Percentiles rank a stretch among this genome's conserved stretches.
Evolutionary conservation across 2,888 invertebrate genomes (phyloP).

Genomic region (Girardia tigrina): DNA sequence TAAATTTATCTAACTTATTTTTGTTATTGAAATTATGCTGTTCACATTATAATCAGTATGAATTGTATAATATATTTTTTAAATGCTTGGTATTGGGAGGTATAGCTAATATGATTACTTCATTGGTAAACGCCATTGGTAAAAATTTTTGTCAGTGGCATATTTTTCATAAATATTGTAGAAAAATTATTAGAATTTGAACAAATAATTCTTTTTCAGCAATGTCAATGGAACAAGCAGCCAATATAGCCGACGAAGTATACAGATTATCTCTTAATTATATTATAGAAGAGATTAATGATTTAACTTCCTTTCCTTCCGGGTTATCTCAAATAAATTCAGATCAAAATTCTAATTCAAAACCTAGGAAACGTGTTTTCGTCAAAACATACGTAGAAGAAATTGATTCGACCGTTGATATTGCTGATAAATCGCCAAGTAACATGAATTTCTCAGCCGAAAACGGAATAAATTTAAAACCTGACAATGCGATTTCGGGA

Average conservation of each 20-base stretch:
- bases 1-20: too few relatives aligned
- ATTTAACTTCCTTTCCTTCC: background rate
- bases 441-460: background rate
- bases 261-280: background rate
- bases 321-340: background rate
- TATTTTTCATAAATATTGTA: too few relatives aligned
- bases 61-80: too few relatives aligned
- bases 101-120: too few relatives aligned
- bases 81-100: too few relatives aligned
- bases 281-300: background rate
- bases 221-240: background rate
- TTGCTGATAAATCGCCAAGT: background rate
- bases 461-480: background rate
- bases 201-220: background rate
- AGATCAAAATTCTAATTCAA: conserved; percentile 12
- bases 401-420: background rate
- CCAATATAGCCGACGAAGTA: conserved; percentile 9
- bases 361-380: background rate
- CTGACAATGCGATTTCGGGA: background rate
- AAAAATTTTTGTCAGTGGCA: too few relatives aligned
- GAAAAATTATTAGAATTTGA: too few relatives aligned
- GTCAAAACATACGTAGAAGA: background rate
- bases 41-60: too few relatives aligned
- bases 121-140: too few relatives aligned
- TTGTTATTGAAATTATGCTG: too few relatives aligned